Evolutionary conservation across 2,797 vertebrate species (phyloP).

Genomic region (Malacoraja senta): DNA sequence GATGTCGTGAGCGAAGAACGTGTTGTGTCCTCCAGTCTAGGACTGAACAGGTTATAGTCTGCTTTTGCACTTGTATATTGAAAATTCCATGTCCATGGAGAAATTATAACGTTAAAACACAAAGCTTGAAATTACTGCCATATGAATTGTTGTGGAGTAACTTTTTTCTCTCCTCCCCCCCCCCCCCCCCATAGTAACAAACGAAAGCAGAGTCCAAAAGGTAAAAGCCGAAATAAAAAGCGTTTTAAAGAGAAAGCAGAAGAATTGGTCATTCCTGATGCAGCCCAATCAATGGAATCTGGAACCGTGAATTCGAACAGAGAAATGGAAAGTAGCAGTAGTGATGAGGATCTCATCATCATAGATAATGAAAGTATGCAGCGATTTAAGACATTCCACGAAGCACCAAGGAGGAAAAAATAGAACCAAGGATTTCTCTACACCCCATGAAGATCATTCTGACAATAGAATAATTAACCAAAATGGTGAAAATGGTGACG

Average conservation of each 20-base stretch:
- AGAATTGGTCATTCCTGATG: neutral
- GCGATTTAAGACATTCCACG: neutral
- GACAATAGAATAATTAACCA: neutral
- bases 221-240: neutral
- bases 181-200: neutral
- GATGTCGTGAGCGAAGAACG: slow-evolving; percentile 9
- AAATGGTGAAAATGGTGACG: neutral
- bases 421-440: neutral
- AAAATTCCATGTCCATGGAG: neutral
- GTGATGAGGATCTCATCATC: slow-evolving; percentile 28
- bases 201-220: slow-evolving; percentile 8
- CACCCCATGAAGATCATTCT: neutral
- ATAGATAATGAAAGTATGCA: neutral
- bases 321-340: neutral
- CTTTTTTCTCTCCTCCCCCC: neutral
- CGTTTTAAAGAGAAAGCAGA: neutral
- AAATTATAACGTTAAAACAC: neutral
- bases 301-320: neutral
- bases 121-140: neutral
- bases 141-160: neutral
- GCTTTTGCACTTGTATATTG: neutral
- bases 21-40: slow-evolving; percentile 1
- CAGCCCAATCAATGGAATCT: neutral
- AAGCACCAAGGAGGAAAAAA: slow-evolving; percentile 6
- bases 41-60: slow-evolving; percentile 14